phyloP scores from a whole-genome alignment of 2,888 invertebrate species.

The Ophioninae sp. region DNA sequence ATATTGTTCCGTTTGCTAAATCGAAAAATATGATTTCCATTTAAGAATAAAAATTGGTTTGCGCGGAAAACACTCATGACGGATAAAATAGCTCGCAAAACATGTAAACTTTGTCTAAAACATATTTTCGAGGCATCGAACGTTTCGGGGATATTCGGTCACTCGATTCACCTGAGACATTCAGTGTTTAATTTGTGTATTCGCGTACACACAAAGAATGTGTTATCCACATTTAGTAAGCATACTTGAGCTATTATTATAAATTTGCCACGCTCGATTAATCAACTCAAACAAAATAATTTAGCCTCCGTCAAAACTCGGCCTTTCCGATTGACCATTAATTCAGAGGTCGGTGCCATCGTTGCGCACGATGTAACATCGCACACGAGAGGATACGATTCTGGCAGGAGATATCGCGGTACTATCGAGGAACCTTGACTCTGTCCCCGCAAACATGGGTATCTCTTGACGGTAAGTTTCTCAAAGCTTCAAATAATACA shows the following conservation, averaged over 20 bases:
- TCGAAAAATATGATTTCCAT: too few relatives aligned
- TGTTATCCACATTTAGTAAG: background rate
- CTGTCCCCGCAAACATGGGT: background rate
- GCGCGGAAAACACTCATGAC: too few relatives aligned
- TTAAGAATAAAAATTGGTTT: too few relatives aligned
- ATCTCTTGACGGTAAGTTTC: background rate
- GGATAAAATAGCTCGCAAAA: background rate
- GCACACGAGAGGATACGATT: background rate
- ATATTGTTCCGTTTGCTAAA: too few relatives aligned
- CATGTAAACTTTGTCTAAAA: background rate
- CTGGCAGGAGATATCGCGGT: background rate
- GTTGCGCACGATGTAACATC: background rate
- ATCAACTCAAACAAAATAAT: constrained; percentile 31
- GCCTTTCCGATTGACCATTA: background rate
- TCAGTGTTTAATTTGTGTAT: background rate
- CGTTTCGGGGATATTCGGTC: background rate
- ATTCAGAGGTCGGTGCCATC: background rate
- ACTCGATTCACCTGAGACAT: background rate
- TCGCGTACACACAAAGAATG: background rate
- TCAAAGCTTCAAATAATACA: background rate
- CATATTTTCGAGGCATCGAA: background rate
- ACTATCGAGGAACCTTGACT: background rate
- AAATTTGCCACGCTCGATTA: constrained; percentile 39
- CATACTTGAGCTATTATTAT: background rate
- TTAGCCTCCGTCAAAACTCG: constrained; percentile 9